Evolutionary conservation across 2,797 vertebrate species (phyloP).

Genomic region (Betta splendens): DNA sequence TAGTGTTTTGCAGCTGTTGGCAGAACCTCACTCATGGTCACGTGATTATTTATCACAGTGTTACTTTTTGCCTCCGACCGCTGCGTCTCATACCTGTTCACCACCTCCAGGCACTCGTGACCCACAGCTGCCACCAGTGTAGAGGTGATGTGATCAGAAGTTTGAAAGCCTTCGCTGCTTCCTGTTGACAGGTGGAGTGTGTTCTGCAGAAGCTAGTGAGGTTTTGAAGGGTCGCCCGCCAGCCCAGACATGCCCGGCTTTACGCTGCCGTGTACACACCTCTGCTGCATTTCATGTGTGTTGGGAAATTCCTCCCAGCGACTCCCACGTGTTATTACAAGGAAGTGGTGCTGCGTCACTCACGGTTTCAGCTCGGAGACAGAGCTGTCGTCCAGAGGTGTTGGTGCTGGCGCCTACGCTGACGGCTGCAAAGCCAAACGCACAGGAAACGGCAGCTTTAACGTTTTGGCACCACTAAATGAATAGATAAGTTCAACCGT

Average conservation of each 20-base stretch:
- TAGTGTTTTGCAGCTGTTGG: too few species aligned
- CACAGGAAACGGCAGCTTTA: too few species aligned
- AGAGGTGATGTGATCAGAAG: background rate
- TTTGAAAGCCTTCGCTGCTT: background rate
- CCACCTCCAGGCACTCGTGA: too few species aligned
- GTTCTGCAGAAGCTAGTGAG: background rate
- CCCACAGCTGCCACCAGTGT: too few species aligned
- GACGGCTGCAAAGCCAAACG: too few species aligned
- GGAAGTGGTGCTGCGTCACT: slow-evolving; percentile 61
- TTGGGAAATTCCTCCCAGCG: slow-evolving; percentile 78
- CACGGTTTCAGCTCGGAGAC: slow-evolving; percentile 37
- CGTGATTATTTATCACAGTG: too few species aligned
- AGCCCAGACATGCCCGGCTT: slow-evolving; percentile 41
- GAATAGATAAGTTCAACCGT: too few species aligned
- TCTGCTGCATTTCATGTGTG: slow-evolving; percentile 45
- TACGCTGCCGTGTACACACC: background rate
- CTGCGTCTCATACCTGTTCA: too few species aligned
- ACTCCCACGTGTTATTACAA: slow-evolving; percentile 64
- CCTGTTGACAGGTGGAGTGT: background rate
- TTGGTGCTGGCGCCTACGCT: slow-evolving; percentile 17
- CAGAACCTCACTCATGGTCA: too few species aligned
- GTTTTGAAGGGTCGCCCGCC: slow-evolving; percentile 15
- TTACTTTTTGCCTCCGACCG: too few species aligned
- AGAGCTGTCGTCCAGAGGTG: slow-evolving; percentile 33
- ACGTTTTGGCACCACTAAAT: too few species aligned